Evolutionary conservation across 2,888 invertebrate genomes (phyloP).

Genomic region (Athripsodes cinereus): DNA sequence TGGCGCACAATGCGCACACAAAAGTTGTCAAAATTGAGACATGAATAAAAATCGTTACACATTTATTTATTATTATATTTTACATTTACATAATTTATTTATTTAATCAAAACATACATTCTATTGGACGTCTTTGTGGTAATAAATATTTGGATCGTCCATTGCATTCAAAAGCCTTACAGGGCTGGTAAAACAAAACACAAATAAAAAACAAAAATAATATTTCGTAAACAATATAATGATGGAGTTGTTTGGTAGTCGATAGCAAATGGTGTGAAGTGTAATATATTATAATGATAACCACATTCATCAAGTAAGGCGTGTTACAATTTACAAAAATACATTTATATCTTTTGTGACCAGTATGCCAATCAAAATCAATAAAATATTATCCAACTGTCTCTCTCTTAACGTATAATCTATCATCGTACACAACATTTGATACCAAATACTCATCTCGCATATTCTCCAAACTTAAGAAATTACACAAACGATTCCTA

Average conservation of each 20-base stretch:
- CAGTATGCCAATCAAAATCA: neutral
- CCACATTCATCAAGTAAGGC: neutral
- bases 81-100: neutral
- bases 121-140: constrained; percentile 28
- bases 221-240: neutral
- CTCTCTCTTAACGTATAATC: neutral
- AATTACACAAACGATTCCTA: too few relatives aligned
- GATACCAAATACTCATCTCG: constrained; percentile 13
- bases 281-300: neutral
- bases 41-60: neutral
- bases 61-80: neutral
- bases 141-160: constrained; percentile 28
- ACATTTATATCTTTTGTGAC: neutral
- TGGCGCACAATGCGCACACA: too few relatives aligned
- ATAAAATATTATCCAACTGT: neutral
- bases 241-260: constrained; percentile 1
- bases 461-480: constrained; percentile 15
- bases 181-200: constrained; percentile 21
- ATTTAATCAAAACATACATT: neutral
- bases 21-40: too few relatives aligned
- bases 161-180: constrained; percentile 18
- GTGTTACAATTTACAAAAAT: neutral
- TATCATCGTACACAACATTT: constrained; percentile 5
- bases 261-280: constrained; percentile 15
- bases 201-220: constrained; percentile 17